Percentiles rank a stretch among this genome's conserved stretches.
Conservation (phyloP, 2,888 invertebrate species). For the Agriopis aurantiaria region DNA sequence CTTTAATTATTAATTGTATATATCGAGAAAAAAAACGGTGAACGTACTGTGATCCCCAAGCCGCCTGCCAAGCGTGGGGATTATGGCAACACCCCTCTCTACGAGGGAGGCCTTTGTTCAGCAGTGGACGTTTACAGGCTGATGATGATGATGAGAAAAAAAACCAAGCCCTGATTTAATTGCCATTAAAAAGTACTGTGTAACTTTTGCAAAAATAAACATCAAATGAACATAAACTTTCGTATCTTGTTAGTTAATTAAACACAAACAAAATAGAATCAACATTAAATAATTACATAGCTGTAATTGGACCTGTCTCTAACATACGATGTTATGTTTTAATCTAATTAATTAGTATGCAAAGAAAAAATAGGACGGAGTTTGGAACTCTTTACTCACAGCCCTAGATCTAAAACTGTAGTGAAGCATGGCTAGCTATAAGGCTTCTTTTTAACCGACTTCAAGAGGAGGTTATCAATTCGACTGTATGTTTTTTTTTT, state of each 20-base stretch:
- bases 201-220: slow-evolving; percentile 11
- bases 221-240: slow-evolving; percentile 4
- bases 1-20: too few relatives aligned
- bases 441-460: slow-evolving; percentile 2
- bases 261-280: slow-evolving; percentile 25
- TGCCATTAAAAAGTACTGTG: not conserved
- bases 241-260: slow-evolving; percentile 16
- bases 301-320: slow-evolving; percentile 22
- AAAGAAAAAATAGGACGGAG: slow-evolving; percentile 9
- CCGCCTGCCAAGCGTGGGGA: too few relatives aligned
- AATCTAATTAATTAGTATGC: slow-evolving; percentile 11
- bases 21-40: too few relatives aligned
- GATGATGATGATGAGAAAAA: too few relatives aligned
- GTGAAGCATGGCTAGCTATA: slow-evolving; percentile 9
- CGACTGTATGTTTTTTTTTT: too few relatives aligned
- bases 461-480: too few relatives aligned
- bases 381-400: not conserved
- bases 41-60: too few relatives aligned
- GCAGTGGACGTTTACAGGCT: too few relatives aligned
- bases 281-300: slow-evolving; percentile 15
- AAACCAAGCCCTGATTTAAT: not conserved
- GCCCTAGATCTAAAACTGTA: slow-evolving; percentile 7
- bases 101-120: too few relatives aligned
- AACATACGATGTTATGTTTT: slow-evolving; percentile 4
- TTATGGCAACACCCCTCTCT: too few relatives aligned